Percentiles rank a stretch among this genome's conserved stretches.
Evolutionary conservation across 2,797 vertebrate species (phyloP).

Genomic region (Decapterus maruadsi): DNA sequence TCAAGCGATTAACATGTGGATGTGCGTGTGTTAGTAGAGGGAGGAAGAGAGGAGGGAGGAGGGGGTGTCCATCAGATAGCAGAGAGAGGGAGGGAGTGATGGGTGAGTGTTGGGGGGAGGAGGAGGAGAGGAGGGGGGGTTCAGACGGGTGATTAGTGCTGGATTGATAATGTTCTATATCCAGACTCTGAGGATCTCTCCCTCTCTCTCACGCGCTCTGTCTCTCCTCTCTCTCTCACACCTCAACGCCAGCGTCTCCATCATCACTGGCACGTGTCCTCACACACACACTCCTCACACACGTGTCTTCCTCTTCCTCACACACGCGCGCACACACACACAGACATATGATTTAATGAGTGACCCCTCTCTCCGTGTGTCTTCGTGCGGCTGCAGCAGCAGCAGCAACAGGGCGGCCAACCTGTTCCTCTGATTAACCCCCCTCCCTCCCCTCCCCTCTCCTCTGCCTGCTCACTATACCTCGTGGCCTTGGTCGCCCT

Average conservation of each 20-base stretch:
- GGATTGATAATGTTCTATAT: slow-evolving; percentile 83
- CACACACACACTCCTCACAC: slow-evolving; percentile 32
- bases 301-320: slow-evolving; percentile 24
- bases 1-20: slow-evolving; percentile 30
- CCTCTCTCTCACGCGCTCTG: slow-evolving; percentile 6
- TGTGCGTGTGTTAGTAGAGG: neutral
- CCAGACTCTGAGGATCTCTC: slow-evolving; percentile 68
- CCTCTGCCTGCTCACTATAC: neutral
- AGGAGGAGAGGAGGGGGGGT: neutral
- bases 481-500: slow-evolving; percentile 49
- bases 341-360: slow-evolving; percentile 24
- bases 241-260: slow-evolving; percentile 45
- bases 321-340: slow-evolving; percentile 6
- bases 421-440: slow-evolving; percentile 42
- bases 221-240: neutral
- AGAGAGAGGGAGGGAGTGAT: slow-evolving; percentile 10
- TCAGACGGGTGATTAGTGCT: slow-evolving; percentile 70
- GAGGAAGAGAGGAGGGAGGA: slow-evolving; percentile 19
- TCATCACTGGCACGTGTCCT: slow-evolving; percentile 40
- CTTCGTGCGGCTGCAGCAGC: slow-evolving; percentile 47
- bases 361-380: slow-evolving; percentile 43
- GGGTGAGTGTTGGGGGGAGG: neutral
- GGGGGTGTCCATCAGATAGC: slow-evolving; percentile 50
- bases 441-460: too few relatives aligned
- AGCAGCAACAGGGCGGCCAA: slow-evolving; percentile 60